Evolutionary conservation across 2,797 vertebrate genomes (phyloP).

Genomic region (Characodon lateralis): DNA sequence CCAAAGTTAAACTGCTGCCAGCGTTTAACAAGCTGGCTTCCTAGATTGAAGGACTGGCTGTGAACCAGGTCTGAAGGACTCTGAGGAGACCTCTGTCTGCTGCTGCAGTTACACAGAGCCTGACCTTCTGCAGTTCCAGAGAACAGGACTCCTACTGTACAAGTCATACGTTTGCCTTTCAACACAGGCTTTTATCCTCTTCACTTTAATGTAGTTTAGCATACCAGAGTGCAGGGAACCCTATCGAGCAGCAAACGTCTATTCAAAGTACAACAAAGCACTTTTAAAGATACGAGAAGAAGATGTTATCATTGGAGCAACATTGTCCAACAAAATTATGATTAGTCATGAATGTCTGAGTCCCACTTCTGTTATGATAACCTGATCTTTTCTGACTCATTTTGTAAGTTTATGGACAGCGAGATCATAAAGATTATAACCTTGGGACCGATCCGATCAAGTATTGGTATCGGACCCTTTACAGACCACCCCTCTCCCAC

Average conservation of each 20-base stretch:
- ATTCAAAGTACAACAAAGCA: neutral
- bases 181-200: slow-evolving; percentile 40
- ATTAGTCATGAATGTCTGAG: neutral
- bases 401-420: neutral
- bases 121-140: slow-evolving; percentile 38
- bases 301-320: neutral
- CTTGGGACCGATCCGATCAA: neutral
- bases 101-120: slow-evolving; percentile 23
- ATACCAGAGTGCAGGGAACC: slow-evolving; percentile 31
- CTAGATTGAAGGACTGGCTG: slow-evolving; percentile 37
- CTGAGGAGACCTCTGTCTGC: slow-evolving; percentile 35
- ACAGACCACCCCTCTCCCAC: neutral
- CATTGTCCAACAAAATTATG: neutral
- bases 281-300: neutral
- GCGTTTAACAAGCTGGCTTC: slow-evolving; percentile 35
- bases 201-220: slow-evolving; percentile 38
- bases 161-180: slow-evolving; percentile 43
- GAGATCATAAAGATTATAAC: neutral
- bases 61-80: slow-evolving; percentile 34
- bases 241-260: slow-evolving; percentile 15
- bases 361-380: neutral
- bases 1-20: slow-evolving; percentile 48
- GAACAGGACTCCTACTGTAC: slow-evolving; percentile 66
- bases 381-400: neutral
- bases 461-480: neutral